Percentiles rank a stretch among this genome's conserved stretches.
Evolutionary conservation across 2,888 invertebrate genomes (phyloP).

Genomic region (Fragum sueziense): DNA sequence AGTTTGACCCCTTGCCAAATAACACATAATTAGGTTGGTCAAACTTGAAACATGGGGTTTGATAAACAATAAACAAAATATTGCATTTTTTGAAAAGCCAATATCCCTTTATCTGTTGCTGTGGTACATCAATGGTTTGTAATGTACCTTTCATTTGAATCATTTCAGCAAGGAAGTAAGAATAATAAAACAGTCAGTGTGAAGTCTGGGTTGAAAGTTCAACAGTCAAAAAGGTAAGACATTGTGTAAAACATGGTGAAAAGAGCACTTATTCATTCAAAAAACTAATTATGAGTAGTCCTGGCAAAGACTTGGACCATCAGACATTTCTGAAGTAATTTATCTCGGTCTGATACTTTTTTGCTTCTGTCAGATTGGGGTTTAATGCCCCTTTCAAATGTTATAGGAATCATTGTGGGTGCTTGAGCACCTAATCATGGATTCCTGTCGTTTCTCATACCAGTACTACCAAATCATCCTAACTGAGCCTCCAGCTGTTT

Average conservation of each 20-base stretch:
- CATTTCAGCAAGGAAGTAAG: slow-evolving; percentile 45
- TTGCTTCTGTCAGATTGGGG: background rate
- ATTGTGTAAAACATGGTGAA: background rate
- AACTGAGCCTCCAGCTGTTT: no score
- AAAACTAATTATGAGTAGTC: background rate
- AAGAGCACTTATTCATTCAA: background rate
- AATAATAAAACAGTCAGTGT: slow-evolving; percentile 61
- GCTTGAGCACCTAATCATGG: no score
- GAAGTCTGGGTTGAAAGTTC: slow-evolving; percentile 59
- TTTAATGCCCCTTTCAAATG: background rate
- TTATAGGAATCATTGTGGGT: background rate
- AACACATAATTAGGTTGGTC: no score
- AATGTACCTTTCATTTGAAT: no score
- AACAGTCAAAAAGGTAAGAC: slow-evolving; percentile 56
- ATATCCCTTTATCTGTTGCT: background rate
- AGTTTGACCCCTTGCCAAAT: no score
- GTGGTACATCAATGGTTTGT: background rate
- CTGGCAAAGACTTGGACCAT: background rate
- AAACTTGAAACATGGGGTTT: no score
- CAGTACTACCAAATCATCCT: no score
- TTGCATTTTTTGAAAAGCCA: background rate
- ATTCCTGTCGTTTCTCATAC: no score
- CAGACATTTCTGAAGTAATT: background rate
- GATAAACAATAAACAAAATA: no score
- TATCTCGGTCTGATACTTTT: background rate